Conservation (phyloP, 2,888 invertebrate species). For the Cecidostiba fungosa region DNA sequence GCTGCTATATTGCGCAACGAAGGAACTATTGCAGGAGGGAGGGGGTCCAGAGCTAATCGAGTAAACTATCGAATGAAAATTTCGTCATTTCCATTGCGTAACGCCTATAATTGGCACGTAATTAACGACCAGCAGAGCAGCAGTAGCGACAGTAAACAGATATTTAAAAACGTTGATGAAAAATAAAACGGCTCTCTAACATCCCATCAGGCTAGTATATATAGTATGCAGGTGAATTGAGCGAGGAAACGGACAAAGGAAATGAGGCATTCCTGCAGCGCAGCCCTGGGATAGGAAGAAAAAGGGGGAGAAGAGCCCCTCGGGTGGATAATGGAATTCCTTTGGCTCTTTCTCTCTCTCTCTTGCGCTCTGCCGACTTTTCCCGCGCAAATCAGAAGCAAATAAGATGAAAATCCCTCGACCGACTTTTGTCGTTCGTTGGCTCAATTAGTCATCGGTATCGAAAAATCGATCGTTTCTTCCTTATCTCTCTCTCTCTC, state of each 20-base stretch:
- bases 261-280: conserved; percentile 69
- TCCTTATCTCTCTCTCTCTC: background rate
- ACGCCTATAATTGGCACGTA: background rate
- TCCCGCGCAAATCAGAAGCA: conserved; percentile 28
- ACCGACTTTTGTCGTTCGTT: background rate
- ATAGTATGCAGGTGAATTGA: conserved; percentile 32
- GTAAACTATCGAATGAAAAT: background rate
- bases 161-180: background rate
- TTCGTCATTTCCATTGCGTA: background rate
- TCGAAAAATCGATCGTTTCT: conserved; percentile 47
- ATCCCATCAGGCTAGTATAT: background rate
- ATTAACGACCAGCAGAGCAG: background rate
- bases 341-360: conserved; percentile 62
- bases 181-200: too few relatives aligned
- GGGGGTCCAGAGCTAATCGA: background rate
- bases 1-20: background rate
- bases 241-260: conserved; percentile 67
- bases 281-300: background rate
- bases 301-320: conserved; percentile 37
- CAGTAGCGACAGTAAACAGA: background rate
- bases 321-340: conserved; percentile 71
- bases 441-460: conserved; percentile 50
- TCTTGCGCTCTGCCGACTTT: conserved; percentile 24
- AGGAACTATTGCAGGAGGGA: background rate
- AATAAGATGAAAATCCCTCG: conserved; percentile 40